A percentile compares a stretch with the other conserved stretches of the same genome.
These are phyloP conservation scores for Oryzias javanicus DNA, from an alignment of 2,113 vertebrate genomes.

Conservation along the genomic window DNA sequence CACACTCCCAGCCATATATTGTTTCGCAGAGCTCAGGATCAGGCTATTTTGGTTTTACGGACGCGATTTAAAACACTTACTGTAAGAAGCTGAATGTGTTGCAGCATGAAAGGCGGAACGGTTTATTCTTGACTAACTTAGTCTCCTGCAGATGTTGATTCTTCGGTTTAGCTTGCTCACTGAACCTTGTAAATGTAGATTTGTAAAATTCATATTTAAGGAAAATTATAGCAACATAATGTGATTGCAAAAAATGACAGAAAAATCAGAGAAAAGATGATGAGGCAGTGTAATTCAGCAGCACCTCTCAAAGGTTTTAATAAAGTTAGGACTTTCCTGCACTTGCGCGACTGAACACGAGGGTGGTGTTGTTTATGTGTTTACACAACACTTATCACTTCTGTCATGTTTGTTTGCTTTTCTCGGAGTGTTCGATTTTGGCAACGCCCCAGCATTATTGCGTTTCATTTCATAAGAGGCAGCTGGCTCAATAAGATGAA, in stretches of 20 bases:
- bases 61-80: conserved; percentile 52
- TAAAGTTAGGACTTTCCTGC: conserved; percentile 65
- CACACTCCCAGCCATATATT: conserved; percentile 67
- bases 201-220: neutral
- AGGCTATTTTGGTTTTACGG: conserved; percentile 52
- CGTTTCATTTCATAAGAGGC: conserved; percentile 86
- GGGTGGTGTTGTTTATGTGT: conserved; percentile 77
- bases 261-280: conserved; percentile 26
- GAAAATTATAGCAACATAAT: neutral
- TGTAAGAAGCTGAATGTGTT: conserved; percentile 23
- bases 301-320: conserved; percentile 61
- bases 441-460: conserved; percentile 77
- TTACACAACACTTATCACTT: conserved; percentile 82
- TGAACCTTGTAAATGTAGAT: neutral
- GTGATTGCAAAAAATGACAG: conserved; percentile 14
- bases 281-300: conserved; percentile 40
- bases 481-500: conserved; percentile 92
- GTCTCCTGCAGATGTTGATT: neutral
- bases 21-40: conserved; percentile 47
- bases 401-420: conserved; percentile 80
- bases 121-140: neutral
- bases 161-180: neutral
- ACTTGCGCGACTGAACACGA: conserved; percentile 64
- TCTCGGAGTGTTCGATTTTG: conserved; percentile 75
- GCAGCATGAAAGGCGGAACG: conserved; percentile 20